These are phyloP conservation scores for Contarinia nasturtii DNA, from an alignment of 1,140 invertebrate genomes.

Conservation along the genomic window DNA sequence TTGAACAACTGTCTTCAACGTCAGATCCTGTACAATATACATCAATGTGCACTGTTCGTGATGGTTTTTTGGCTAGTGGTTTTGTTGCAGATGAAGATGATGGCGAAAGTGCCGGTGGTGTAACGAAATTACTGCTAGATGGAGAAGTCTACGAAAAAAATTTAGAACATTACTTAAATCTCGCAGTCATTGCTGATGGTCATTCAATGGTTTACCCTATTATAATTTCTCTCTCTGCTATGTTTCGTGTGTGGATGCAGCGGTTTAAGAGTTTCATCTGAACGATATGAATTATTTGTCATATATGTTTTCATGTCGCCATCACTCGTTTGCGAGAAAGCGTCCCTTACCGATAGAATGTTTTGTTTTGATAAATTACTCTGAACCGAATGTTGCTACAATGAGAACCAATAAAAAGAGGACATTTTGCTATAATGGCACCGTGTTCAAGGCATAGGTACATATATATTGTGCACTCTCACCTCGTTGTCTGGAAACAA, in stretches of 20 bases:
- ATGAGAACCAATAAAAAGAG: neutral
- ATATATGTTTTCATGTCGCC: constrained; percentile 11
- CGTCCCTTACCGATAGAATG: constrained; percentile 13
- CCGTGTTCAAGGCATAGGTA: too few relatives aligned
- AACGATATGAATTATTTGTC: constrained; percentile 2
- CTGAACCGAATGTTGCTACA: constrained; percentile 1
- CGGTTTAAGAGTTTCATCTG: too few relatives aligned
- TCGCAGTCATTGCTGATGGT: neutral
- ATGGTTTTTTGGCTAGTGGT: constrained; percentile 30
- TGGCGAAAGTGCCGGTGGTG: constrained; percentile 8
- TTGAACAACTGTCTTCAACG: constrained; percentile 25
- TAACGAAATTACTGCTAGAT: neutral
- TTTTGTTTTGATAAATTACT: constrained; percentile 2
- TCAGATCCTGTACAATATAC: constrained; percentile 58
- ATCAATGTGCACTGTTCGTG: constrained; percentile 54
- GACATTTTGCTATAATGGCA: neutral
- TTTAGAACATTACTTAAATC: neutral
- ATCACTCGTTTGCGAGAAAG: constrained; percentile 21
- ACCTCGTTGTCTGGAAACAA: neutral
- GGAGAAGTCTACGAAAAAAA: too few relatives aligned
- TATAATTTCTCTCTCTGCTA: too few relatives aligned
- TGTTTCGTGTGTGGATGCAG: neutral
- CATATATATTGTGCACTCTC: too few relatives aligned
- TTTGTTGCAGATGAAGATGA: constrained; percentile 4
- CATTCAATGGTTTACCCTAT: neutral